Conservation (phyloP, 2,113 vertebrate genomes). For the Leptobrachium leishanense region DNA sequence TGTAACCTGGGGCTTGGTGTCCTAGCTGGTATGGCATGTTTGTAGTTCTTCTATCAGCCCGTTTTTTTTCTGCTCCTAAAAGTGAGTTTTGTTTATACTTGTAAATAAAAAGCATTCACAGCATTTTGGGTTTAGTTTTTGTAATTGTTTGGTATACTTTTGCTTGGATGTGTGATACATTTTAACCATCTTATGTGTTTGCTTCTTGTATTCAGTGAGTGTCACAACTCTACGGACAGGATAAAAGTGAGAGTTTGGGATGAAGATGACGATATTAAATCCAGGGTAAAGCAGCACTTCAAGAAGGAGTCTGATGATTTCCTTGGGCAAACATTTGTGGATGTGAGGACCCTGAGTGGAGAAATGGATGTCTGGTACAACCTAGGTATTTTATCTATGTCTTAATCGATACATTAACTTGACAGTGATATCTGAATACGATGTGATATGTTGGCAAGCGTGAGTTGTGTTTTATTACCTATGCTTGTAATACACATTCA, state of each 20-base stretch:
- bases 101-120: too few relatives aligned
- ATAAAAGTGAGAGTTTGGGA: conserved; percentile 99
- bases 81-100: too few relatives aligned
- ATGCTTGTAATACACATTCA: background rate
- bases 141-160: too few relatives aligned
- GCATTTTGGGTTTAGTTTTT: too few relatives aligned
- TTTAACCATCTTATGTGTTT: too few relatives aligned
- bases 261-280: conserved; percentile 97
- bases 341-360: conserved; percentile 93
- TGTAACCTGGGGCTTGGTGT: too few relatives aligned
- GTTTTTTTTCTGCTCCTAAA: too few relatives aligned
- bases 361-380: conserved; percentile 99
- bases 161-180: too few relatives aligned
- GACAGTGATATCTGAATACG: background rate
- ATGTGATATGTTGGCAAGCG: background rate
- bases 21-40: too few relatives aligned
- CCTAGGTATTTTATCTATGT: conserved; percentile 73
- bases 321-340: conserved; percentile 95
- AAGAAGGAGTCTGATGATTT: conserved; percentile 97
- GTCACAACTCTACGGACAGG: conserved; percentile 95
- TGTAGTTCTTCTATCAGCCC: too few relatives aligned
- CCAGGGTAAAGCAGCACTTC: conserved; percentile 96
- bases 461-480: background rate
- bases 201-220: conserved; percentile 77
- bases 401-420: too few relatives aligned